These are phyloP conservation scores for Leptinotarsa defecta DNA, from an alignment of 1,140 invertebrate species.

Conservation along the genomic window DNA sequence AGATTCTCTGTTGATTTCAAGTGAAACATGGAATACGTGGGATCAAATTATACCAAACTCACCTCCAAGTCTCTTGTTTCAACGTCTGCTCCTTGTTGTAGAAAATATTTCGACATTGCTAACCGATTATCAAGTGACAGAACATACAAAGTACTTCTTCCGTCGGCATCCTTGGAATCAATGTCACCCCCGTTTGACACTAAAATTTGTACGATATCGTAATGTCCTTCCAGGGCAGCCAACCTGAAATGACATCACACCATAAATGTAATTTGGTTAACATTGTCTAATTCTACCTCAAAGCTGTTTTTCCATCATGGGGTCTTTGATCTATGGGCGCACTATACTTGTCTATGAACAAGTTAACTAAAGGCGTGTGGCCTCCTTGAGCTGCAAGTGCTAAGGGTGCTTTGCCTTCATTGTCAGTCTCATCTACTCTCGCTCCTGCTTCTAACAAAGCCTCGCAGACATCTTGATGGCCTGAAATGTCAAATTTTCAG, in stretches of 20 bases:
- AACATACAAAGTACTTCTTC: slow-evolving; percentile 89
- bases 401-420: slow-evolving; percentile 90
- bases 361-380: slow-evolving; percentile 71
- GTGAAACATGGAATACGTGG: too few species aligned
- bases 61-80: slow-evolving; percentile 89
- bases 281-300: slow-evolving; percentile 64
- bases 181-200: slow-evolving; percentile 81
- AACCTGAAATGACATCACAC: slow-evolving; percentile 60
- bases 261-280: background rate
- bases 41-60: slow-evolving; percentile 37
- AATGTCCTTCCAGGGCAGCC: slow-evolving; percentile 85
- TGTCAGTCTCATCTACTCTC: slow-evolving; percentile 88
- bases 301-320: slow-evolving; percentile 91
- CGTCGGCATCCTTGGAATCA: slow-evolving; percentile 89
- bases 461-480: slow-evolving; percentile 84
- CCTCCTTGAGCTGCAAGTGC: slow-evolving; percentile 90
- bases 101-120: slow-evolving; percentile 80
- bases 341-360: slow-evolving; percentile 73
- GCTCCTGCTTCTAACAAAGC: slow-evolving; percentile 89
- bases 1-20: background rate
- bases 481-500: slow-evolving; percentile 44
- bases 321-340: slow-evolving; percentile 87
- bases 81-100: slow-evolving; percentile 80
- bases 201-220: slow-evolving; percentile 77
- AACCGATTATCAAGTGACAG: slow-evolving; percentile 88